A percentile compares a stretch with the other conserved stretches of the same genome.
phyloP scores from a whole-genome alignment of 1,140 invertebrate species.

The Drosophila mojavensis region DNA sequence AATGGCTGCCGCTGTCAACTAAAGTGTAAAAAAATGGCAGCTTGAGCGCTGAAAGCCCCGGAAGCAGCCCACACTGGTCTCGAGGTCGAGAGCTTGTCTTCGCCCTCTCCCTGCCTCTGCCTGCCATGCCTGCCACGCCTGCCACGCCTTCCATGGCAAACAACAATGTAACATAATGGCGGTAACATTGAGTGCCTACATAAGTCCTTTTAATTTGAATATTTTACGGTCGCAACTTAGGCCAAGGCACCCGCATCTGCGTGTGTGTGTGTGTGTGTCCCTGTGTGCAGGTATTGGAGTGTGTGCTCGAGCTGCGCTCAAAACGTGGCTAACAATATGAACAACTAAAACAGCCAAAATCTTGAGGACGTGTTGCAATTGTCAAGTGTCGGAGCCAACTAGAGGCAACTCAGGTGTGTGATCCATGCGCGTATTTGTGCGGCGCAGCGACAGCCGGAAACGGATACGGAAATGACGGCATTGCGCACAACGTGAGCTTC shows the following conservation, averaged over 20 bases:
- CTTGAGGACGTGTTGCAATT: slow-evolving; percentile 76
- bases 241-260: slow-evolving; percentile 27
- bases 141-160: slow-evolving; percentile 16
- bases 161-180: slow-evolving; percentile 81
- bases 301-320: slow-evolving; percentile 43
- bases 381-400: slow-evolving; percentile 60
- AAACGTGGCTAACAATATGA: slow-evolving; percentile 43
- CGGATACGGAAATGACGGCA: slow-evolving; percentile 55
- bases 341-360: slow-evolving; percentile 29
- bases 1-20: slow-evolving; percentile 75
- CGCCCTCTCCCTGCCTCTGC: background rate
- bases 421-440: slow-evolving; percentile 40
- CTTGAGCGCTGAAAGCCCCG: slow-evolving; percentile 73
- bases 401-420: slow-evolving; percentile 16
- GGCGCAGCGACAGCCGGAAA: slow-evolving; percentile 51
- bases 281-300: slow-evolving; percentile 39
- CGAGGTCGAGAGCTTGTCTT: slow-evolving; percentile 54
- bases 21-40: slow-evolving; percentile 80
- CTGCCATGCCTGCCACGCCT: background rate
- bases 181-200: slow-evolving; percentile 83
- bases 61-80: slow-evolving; percentile 58
- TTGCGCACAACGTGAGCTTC: slow-evolving; percentile 39
- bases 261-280: slow-evolving; percentile 20
- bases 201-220: slow-evolving; percentile 83
- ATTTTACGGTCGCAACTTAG: slow-evolving; percentile 70